A percentile compares a stretch with the other conserved stretches of the same genome.
These are phyloP conservation scores for Mobula birostris DNA, from an alignment of 2,113 vertebrate genomes.

Conservation along the genomic window DNA sequence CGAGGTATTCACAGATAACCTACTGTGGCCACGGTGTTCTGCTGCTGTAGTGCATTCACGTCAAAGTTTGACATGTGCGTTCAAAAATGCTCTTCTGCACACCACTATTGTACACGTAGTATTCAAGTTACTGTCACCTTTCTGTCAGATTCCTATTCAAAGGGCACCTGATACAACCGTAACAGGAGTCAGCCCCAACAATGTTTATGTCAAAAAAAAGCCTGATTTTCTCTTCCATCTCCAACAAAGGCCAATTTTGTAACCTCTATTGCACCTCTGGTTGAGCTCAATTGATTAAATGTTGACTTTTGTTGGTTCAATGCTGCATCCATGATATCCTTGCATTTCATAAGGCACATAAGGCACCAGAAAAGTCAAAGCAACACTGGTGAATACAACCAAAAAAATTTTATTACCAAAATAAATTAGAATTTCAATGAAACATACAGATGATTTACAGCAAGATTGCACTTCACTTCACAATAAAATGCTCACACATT, in stretches of 20 bases:
- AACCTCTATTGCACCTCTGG: not conserved
- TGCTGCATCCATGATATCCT: not conserved
- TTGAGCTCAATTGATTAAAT: not conserved
- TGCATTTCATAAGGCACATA: not conserved
- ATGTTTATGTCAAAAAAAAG: too few relatives aligned
- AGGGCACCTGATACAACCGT: not conserved
- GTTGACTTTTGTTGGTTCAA: not conserved
- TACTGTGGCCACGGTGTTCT: too few relatives aligned
- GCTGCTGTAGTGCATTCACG: too few relatives aligned
- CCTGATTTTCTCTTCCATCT: not conserved
- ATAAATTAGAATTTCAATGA: conserved; percentile 15
- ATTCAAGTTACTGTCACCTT: too few relatives aligned
- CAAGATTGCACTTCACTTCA: not conserved
- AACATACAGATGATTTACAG: conserved; percentile 29
- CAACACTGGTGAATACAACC: not conserved
- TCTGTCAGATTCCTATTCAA: not conserved
- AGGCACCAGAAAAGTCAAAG: not conserved
- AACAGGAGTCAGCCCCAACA: not conserved
- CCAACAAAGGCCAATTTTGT: not conserved
- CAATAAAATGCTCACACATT: not conserved
- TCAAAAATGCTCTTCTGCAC: too few relatives aligned
- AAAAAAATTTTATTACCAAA: conserved; percentile 10
- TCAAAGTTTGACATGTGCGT: too few relatives aligned
- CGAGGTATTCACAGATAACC: too few relatives aligned
- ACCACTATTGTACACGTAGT: too few relatives aligned